Base-by-base conservation (phyloP, 2,797 vertebrate species). In the Chromis chromis region DNA sequence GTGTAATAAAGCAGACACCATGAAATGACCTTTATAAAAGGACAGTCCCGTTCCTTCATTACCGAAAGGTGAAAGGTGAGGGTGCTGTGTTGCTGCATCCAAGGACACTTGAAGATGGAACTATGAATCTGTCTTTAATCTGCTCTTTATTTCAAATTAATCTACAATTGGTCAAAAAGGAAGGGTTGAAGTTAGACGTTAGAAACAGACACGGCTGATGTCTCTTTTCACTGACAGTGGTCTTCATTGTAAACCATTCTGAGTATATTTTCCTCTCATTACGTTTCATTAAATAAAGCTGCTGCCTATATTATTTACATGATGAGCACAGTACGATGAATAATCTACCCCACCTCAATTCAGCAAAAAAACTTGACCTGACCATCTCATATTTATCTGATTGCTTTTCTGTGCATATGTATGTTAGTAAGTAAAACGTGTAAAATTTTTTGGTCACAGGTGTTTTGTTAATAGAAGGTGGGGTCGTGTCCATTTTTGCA, bases 21-120 rank as follows among this genome's bases (percentile, higher is more conserved):
- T 36, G 52, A 57, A 65, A 54, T 76, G 57, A 79, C 68, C 56
- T 81, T 83, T 70, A 39, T 16, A 3, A 67, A 76, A 75, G 53
- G 57, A 66, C 58, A 71, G 50, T 36, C 16, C 7, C 1, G 6
- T n/a, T 68, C 52, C 39, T 62, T 82, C 25, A 61, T 82, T 61
- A 74, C 25, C 27, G 44, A 66, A 59, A 71, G 46, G 66, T 62
- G 7, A 65, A 25, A 55, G 42, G 53, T 68, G 27, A 55, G 24
- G 16, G 64, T 31, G 24, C 25, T n/a, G 40, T 24, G 40, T 58
- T 53, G 42, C 17, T 1, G 19, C 49, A 39, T 61, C 9, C 0
- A 24, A 61, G 58, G 57, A 22, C 22, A 68, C 21, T 31, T 2
- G 2, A 53, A 24, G 28, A 73, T 3, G 28, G 25, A 50, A 49